Evolutionary conservation across 2,113 vertebrate species (phyloP).

Genomic region (Chloropsis cyanopogon): DNA sequence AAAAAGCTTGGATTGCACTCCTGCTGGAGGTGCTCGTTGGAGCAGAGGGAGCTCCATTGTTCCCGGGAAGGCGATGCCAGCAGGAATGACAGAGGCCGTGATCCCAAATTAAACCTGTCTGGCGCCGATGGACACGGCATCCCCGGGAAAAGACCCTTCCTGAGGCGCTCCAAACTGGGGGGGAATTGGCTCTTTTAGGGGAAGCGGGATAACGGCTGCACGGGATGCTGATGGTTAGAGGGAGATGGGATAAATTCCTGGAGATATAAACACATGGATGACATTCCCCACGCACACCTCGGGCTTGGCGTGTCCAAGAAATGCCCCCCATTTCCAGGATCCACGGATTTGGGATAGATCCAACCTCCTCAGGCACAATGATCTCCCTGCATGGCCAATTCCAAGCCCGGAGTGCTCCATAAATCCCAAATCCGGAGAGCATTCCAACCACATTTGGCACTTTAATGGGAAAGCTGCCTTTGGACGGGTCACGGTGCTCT

Average conservation of each 20-base stretch:
- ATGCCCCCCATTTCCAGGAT: fast-evolving
- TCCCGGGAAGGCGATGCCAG: not conserved
- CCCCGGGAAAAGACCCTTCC: not conserved
- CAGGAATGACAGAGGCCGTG: not conserved
- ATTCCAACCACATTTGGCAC: not conserved
- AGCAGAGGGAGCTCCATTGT: not conserved
- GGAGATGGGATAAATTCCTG: not conserved
- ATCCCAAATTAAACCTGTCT: not conserved
- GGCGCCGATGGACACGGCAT: not conserved
- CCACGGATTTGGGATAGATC: not conserved
- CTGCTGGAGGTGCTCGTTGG: slow-evolving; percentile 18
- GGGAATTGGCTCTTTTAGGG: fast-evolving
- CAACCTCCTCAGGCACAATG: not conserved
- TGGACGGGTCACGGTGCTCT: slow-evolving; percentile 26
- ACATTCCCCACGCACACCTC: not conserved
- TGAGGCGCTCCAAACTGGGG: fast-evolving
- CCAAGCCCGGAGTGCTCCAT: not conserved
- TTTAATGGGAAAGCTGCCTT: not conserved
- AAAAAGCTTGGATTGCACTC: not conserved
- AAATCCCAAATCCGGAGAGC: not conserved
- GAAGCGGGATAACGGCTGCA: not conserved
- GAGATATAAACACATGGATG: fast-evolving
- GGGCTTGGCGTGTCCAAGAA: not conserved
- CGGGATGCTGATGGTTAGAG: fast-evolving
- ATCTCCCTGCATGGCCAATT: not conserved